phyloP scores from a whole-genome alignment of 2,113 vertebrate species.

The Neopipo cinnamomea region DNA sequence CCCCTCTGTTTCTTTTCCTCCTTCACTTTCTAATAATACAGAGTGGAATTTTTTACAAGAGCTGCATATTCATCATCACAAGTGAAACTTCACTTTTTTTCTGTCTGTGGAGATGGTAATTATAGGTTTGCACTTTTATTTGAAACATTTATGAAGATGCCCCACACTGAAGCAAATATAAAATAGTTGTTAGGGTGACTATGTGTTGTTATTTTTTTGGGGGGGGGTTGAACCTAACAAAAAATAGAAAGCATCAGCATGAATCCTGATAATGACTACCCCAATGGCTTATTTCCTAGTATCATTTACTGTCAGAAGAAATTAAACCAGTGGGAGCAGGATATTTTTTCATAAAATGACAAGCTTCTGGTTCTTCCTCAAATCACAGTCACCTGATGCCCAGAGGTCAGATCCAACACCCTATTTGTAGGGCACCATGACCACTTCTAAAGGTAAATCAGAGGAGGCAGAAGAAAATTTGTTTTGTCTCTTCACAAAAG shows the following conservation, averaged over 20 bases:
- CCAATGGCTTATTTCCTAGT: background rate
- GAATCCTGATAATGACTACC: background rate
- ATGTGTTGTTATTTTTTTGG: background rate
- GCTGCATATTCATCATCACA: conserved; percentile 44
- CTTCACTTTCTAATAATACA: conserved; percentile 53
- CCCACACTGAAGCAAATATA: conserved; percentile 28
- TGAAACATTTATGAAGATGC: conserved; percentile 37
- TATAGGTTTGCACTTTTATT: conserved; percentile 47
- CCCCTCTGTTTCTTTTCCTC: conserved; percentile 30
- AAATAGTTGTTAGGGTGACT: conserved; percentile 31
- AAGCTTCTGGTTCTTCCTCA: background rate
- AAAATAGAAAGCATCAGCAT: conserved; percentile 6
- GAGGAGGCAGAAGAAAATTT: background rate
- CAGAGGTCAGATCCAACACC: background rate
- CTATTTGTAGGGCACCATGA: background rate
- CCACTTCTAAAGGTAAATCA: background rate
- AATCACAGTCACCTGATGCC: background rate
- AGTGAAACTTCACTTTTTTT: conserved; percentile 44
- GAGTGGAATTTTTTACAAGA: conserved; percentile 20
- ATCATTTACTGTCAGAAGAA: conserved; percentile 2
- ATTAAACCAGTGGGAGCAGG: background rate
- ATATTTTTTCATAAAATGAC: background rate
- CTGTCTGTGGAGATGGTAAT: conserved; percentile 23
- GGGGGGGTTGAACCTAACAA: background rate
- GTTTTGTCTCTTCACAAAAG: background rate